Conservation (phyloP, 2,888 invertebrate genomes). For the Ctena decussata region DNA sequence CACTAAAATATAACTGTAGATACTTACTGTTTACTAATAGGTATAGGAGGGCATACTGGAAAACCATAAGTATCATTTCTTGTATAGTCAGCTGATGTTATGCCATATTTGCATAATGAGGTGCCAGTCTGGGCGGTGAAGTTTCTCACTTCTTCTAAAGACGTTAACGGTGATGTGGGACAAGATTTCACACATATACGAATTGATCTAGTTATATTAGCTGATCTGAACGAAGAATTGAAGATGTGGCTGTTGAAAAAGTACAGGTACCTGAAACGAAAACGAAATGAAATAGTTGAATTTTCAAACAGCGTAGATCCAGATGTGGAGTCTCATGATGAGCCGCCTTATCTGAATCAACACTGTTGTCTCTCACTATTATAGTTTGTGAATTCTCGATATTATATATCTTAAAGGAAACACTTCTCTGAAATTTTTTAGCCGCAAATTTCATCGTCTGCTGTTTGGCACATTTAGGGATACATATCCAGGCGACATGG, state of each 20-base stretch:
- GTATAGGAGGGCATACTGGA: slow-evolving; percentile 92
- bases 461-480: too few relatives aligned
- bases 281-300: too few relatives aligned
- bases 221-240: not conserved
- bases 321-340: too few relatives aligned
- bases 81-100: slow-evolving; percentile 67
- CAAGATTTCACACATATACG: slow-evolving; percentile 96
- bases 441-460: too few relatives aligned
- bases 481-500: too few relatives aligned
- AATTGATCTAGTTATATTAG: slow-evolving; percentile 87
- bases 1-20: too few relatives aligned
- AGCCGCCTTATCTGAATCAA: too few relatives aligned
- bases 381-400: too few relatives aligned
- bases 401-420: too few relatives aligned
- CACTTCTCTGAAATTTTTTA: too few relatives aligned
- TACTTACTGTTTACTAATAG: slow-evolving; percentile 91
- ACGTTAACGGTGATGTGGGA: slow-evolving; percentile 90
- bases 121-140: slow-evolving; percentile 92
- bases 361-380: too few relatives aligned
- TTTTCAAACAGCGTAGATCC: too few relatives aligned
- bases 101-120: slow-evolving; percentile 91
- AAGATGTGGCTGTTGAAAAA: slow-evolving; percentile 67
- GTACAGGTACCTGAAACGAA: slow-evolving; percentile 68
- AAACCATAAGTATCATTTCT: slow-evolving; percentile 55
- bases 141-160: slow-evolving; percentile 90